Conservation (phyloP, 2,797 vertebrate genomes). For the Cirrhinus mrigala region DNA sequence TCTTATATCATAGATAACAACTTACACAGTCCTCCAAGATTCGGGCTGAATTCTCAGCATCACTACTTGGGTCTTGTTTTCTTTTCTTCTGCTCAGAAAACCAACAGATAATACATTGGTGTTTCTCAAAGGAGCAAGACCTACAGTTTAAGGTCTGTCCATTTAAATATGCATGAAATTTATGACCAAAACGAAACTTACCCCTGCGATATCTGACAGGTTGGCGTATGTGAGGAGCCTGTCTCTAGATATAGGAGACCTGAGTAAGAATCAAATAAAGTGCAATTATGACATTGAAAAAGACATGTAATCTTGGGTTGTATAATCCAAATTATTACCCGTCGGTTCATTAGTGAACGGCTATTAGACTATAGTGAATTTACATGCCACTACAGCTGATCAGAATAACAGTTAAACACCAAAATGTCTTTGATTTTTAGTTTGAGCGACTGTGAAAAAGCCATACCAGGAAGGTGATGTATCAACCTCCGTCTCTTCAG, state of each 20-base stretch:
- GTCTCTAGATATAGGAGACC: constrained; percentile 68
- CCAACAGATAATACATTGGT: constrained; percentile 52
- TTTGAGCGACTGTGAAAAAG: not conserved
- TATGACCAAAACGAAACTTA: constrained; percentile 61
- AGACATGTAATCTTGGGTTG: not conserved
- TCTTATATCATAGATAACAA: constrained; percentile 39
- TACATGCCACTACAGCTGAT: not conserved
- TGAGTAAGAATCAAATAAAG: constrained; percentile 53
- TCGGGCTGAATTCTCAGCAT: constrained; percentile 67
- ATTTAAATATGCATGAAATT: constrained; percentile 9
- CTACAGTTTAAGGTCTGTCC: constrained; percentile 43
- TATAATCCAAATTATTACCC: not conserved
- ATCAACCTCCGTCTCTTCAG: constrained; percentile 71
- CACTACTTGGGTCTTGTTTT: constrained; percentile 77
- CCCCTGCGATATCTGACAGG: constrained; percentile 76
- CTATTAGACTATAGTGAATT: not conserved
- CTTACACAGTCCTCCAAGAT: constrained; percentile 76
- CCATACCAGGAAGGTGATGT: constrained; percentile 78
- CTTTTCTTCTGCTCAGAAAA: constrained; percentile 80
- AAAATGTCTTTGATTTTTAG: not conserved
- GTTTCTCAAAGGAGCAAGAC: constrained; percentile 42
- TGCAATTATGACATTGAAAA: not conserved
- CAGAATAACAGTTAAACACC: not conserved
- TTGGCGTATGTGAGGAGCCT: constrained; percentile 59
- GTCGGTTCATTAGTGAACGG: not conserved